Evolutionary conservation across 2,797 vertebrate species (phyloP), one percentile per base, ranked within the genome.

Genomic region (Alauda arvensis): DNA sequence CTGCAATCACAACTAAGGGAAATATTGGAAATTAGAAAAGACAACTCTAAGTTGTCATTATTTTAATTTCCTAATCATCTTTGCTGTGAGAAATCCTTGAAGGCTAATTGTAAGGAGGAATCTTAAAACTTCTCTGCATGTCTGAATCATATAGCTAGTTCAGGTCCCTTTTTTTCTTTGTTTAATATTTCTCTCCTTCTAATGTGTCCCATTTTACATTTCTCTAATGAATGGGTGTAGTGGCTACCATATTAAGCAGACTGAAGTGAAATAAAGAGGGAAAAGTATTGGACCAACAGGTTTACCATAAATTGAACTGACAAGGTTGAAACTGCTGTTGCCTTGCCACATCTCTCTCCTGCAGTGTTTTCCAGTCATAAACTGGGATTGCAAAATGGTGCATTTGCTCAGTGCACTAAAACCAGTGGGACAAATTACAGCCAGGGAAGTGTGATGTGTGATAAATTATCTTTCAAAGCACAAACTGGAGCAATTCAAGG

Each of bases 1-100:
- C 42, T 72, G 60, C 61, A 91, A 83, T 94, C 76, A 88, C 53
- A 92, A 79, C 57, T 45, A 77, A 72, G 39, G 34, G 28, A 84
- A 88, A 23, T 62, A 60, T 2, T 93, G 74, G 83, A 90, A 94
- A 90, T 39, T 92, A 82, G 31, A 82, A 76, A 72, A 87, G 65
- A 85, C 25, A 86, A 55, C 46, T 71, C 28, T 79, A 77, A 77
- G 16, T 89, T 93, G 28, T 91, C 70, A 71, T 83, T 91, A 87
- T 75, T 93, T 85, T 48, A 51, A 72, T 88, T 93, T 83, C 69
- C 48, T 84, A 48, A 65, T 76, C 5, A 14, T 87, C n/a, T 87
- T 61, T 68, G 14, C 37, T 71, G 11, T 79, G 60, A 77, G 48
- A 85, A 86, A 77, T 79, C 52, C 67, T 76, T 37, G 10, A 77